Percentiles rank a stretch among this genome's conserved stretches.
Evolutionary conservation across 2,113 vertebrate species (phyloP).

Genomic region (Notothenia rossii): DNA sequence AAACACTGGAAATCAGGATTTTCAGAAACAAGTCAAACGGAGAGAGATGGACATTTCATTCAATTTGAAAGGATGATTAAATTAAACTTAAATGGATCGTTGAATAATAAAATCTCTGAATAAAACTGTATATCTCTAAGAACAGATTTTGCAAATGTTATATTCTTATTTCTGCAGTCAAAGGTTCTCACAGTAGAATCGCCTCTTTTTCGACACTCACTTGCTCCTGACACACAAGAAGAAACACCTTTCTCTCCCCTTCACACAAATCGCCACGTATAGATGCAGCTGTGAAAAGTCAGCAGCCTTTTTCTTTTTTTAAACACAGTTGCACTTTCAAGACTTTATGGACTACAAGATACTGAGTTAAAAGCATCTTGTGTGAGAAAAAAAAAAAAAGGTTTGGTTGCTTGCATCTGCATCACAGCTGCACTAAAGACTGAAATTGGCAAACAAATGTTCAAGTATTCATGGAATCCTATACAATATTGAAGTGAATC

Average conservation of each 20-base stretch:
- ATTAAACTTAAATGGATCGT: background rate
- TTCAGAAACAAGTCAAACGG: conserved; percentile 7
- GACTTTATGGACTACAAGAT: conserved; percentile 38
- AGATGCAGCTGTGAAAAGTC: conserved; percentile 49
- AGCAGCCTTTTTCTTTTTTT: conserved; percentile 46
- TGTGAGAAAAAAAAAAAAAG: conserved; percentile 5
- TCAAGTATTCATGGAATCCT: background rate
- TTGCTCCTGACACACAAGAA: background rate
- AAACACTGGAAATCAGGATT: conserved; percentile 35
- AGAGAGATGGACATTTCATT: background rate
- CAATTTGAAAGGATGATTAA: background rate
- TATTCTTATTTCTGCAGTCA: background rate
- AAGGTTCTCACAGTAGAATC: conserved; percentile 6
- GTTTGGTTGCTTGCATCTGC: conserved; percentile 5
- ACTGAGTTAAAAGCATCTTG: conserved; percentile 34
- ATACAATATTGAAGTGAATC: background rate
- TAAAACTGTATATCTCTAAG: background rate
- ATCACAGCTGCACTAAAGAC: conserved; percentile 46
- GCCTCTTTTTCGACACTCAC: conserved; percentile 5
- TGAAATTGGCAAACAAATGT: conserved; percentile 20
- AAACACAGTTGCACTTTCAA: conserved; percentile 66
- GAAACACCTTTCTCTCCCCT: conserved; percentile 22
- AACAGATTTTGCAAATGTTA: background rate
- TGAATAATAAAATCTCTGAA: background rate
- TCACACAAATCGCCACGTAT: conserved; percentile 45